Evolutionary conservation across 2,113 vertebrate genomes (phyloP), one percentile per base, ranked within the genome.

Genomic region (Microcebus ravelobensis): DNA sequence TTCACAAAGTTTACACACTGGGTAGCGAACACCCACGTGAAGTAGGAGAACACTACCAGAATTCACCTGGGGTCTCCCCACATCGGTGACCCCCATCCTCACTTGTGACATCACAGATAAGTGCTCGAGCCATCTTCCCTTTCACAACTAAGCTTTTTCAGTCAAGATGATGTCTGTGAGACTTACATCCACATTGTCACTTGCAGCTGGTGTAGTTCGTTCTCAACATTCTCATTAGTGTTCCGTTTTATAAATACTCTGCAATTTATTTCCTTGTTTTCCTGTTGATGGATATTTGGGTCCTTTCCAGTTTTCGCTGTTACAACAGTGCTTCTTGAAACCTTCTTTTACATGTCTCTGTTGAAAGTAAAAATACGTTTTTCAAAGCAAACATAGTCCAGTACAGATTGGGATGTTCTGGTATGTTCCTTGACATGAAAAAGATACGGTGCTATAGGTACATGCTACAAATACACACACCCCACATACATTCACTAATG

Each of bases 111-210:
- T 36, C 31, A 39, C 3, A 3, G 39, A 6, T 9, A 3, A 25
- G 11, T 1, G 21, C 23, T 29, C 10, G 6, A 25, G 39, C 8
- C 52, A 8, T 2, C 34, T 0, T 2, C 34, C 29, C n/a, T 31
- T 39, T 17, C 63, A 7, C 0, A 3, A 1, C 59, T 9, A 18
- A 8, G 1, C 23, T 84, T 20, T 45, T n/a, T 29, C 29, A 3
- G 34, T 20, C 68, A 23, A 1, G 13, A 2, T 3, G 10, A 6
- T 1, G 1, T 65, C 92, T 4, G 0, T 8, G 55, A 34, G 61
- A 21, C 4, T 2, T 6, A 2, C 3, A 2, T 50, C 36, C 68
- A 8, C 15, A 0, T 42, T 10, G 12, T 25, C 20, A 23, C 14
- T 42, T 29, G 27, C 5, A 13, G 77, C 2, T 34, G 48, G 48